Percentiles rank a stretch among this genome's conserved stretches.
Evolutionary conservation across 2,113 vertebrate genomes (phyloP).

Genomic region (Thunnus maccoyii): DNA sequence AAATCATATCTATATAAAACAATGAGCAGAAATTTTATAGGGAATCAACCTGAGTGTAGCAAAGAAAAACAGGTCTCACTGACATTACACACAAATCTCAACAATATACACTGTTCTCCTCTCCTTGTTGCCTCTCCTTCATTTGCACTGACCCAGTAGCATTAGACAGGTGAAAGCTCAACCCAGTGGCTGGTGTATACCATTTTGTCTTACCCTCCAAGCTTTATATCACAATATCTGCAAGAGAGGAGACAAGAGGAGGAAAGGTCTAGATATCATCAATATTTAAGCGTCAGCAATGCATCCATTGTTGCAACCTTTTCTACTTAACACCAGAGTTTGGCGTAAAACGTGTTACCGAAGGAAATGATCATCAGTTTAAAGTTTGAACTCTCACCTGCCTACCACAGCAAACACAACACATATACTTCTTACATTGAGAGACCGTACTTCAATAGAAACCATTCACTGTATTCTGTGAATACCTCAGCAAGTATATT

Average conservation of each 20-base stretch:
- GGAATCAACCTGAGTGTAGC: slow-evolving; percentile 79
- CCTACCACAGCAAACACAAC: slow-evolving; percentile 66
- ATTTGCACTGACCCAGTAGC: slow-evolving; percentile 84
- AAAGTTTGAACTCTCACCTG: slow-evolving; percentile 72
- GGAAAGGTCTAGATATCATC: slow-evolving; percentile 34
- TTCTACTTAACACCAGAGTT: slow-evolving; percentile 26
- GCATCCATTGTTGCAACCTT: slow-evolving; percentile 40
- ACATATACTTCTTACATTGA: slow-evolving; percentile 69
- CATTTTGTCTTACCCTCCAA: slow-evolving; percentile 48
- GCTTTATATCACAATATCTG: slow-evolving; percentile 44
- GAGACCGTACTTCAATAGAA: slow-evolving; percentile 75
- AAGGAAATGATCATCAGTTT: slow-evolving; percentile 39
- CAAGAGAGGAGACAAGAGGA: slow-evolving; percentile 49
- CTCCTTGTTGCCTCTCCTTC: slow-evolving; percentile 79
- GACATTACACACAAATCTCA: slow-evolving; percentile 67
- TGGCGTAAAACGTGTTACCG: slow-evolving; percentile 15
- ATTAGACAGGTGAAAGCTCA: slow-evolving; percentile 81
- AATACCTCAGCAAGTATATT: slow-evolving; percentile 85
- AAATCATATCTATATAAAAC: slow-evolving; percentile 80
- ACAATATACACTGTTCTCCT: slow-evolving; percentile 70
- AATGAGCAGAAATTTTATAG: slow-evolving; percentile 74
- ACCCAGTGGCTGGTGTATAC: slow-evolving; percentile 47
- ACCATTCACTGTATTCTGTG: slow-evolving; percentile 87
- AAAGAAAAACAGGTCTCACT: slow-evolving; percentile 80
- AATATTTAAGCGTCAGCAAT: slow-evolving; percentile 15